phyloP scores from a whole-genome alignment of 2,888 invertebrate species.

The Phorcus lineatus region DNA sequence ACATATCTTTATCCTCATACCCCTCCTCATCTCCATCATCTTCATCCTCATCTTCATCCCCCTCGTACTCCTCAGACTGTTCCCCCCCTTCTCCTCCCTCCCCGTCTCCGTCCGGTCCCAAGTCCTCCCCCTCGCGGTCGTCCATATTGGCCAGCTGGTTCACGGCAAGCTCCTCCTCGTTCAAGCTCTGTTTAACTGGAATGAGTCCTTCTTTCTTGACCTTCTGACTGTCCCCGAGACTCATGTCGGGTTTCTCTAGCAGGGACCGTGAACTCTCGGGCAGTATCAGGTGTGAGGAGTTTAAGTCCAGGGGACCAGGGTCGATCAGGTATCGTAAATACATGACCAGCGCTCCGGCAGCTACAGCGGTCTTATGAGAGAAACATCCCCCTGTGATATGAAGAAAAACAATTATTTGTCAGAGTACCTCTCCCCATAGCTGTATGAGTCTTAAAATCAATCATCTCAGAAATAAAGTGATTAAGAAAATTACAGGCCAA shows the following conservation, averaged over 20 bases:
- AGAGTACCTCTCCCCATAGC: no score
- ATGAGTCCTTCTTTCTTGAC: conserved; percentile 34
- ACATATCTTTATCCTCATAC: conserved; percentile 42
- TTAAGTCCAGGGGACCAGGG: conserved; percentile 47
- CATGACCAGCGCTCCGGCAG: conserved; percentile 69
- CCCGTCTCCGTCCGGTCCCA: conserved; percentile 37
- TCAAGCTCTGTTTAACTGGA: conserved; percentile 44
- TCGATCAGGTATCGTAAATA: conserved; percentile 68
- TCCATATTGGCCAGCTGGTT: conserved; percentile 47
- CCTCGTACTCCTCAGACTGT: conserved; percentile 33
- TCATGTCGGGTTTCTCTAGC: conserved; percentile 16
- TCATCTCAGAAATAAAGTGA: background rate
- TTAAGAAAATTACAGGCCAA: background rate
- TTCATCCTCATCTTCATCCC: conserved; percentile 27
- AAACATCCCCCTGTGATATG: conserved; percentile 71
- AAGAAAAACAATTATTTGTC: no score
- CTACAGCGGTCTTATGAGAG: conserved; percentile 73
- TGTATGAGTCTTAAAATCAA: no score
- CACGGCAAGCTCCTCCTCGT: conserved; percentile 50
- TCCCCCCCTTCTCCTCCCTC: conserved; percentile 35
- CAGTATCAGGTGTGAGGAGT: conserved; percentile 32
- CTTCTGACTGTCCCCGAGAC: conserved; percentile 35
- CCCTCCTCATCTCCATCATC: conserved; percentile 44
- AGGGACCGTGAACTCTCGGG: conserved; percentile 32
- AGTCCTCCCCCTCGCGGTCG: conserved; percentile 47